Base-by-base conservation (phyloP, 2,888 invertebrate genomes). In the Rambutsinella grinnellia region DNA sequence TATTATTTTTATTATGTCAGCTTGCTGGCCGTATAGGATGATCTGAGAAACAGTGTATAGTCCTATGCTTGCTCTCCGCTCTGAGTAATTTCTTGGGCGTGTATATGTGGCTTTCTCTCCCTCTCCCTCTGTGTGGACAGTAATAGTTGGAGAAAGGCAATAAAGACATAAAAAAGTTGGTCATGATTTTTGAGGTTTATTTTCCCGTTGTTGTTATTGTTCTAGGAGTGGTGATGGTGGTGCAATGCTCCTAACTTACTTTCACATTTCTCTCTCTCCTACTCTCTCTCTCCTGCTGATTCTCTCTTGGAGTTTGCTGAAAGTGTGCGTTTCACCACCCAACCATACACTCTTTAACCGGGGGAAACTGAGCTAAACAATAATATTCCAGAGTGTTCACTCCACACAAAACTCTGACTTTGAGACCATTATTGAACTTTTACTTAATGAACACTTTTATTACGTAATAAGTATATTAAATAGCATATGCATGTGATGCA, bases 81-180 rank as follows among this genome's bases (percentile, higher is more conserved):
- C 2, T 44, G 6, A 13, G 60, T 58, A 60, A 68, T 68, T 58
- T 58, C 36, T 62, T 63, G 71, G 71, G 70, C 63, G 70, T 70
- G 56, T 62, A 26, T 65, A 24, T 54, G 63, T 19, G 17, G 49
- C 5, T 51, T 49, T 54, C 23, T 57, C 15, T 51, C 19, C 23
- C 51, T 28, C 21, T 60, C 44, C 2, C 47, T 61, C 13, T 54
- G 53, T 60, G 58, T 69, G 60, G 69, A 69, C 69, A 69, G 69
- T 53, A 69, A 60, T 72, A 51, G 66, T 46, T 49, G 49, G 74
- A 56, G 74, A 67, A 67, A 60, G 62, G 57, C 75, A 67, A 74
- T 74, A 74, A 74, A 74, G 67, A 74, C 67, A 74, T 74, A 74
- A 70, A 56, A 60, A 74, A 74, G 60, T 74, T 74, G 54, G 66